phyloP scores from a whole-genome alignment of 2,888 invertebrate genomes.

The Agrotis clavis region DNA sequence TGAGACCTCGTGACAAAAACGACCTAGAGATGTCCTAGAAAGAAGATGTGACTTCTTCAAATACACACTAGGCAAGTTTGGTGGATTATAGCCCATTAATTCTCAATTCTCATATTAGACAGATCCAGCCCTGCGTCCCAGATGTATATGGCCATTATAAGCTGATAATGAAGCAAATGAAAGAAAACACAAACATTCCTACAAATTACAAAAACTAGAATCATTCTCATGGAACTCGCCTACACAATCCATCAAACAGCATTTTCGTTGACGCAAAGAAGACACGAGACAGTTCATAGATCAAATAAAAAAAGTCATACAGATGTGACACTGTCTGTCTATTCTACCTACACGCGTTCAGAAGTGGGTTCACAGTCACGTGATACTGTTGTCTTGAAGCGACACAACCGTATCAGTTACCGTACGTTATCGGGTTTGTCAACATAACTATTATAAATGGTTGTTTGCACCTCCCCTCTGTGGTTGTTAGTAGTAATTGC shows the following conservation, averaged over 20 bases:
- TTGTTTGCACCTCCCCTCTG: conserved; percentile 36
- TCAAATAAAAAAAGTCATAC: conserved; percentile 38
- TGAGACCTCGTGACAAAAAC: too few relatives aligned
- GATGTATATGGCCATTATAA: too few relatives aligned
- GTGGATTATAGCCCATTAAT: too few relatives aligned
- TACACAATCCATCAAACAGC: conserved; percentile 12
- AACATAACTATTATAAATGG: conserved; percentile 58
- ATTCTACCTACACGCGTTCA: conserved; percentile 31
- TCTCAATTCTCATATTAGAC: too few relatives aligned
- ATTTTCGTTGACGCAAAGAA: conserved; percentile 11
- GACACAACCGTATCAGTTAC: conserved; percentile 67
- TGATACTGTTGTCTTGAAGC: conserved; percentile 62
- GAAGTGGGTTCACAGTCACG: conserved; percentile 49
- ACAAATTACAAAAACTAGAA: background rate
- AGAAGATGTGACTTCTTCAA: too few relatives aligned
- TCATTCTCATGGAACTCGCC: background rate
- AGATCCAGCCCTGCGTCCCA: too few relatives aligned
- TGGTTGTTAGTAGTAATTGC: conserved; percentile 34
- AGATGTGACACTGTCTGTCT: conserved; percentile 42
- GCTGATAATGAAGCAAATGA: too few relatives aligned
- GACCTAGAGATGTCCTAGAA: too few relatives aligned
- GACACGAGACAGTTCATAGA: conserved; percentile 42
- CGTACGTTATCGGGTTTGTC: conserved; percentile 51
- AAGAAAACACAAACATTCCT: background rate
- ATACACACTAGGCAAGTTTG: too few relatives aligned